Percentiles rank a stretch among this genome's conserved stretches.
Conservation (phyloP, 2,113 vertebrate genomes). For the Chionis minor region DNA sequence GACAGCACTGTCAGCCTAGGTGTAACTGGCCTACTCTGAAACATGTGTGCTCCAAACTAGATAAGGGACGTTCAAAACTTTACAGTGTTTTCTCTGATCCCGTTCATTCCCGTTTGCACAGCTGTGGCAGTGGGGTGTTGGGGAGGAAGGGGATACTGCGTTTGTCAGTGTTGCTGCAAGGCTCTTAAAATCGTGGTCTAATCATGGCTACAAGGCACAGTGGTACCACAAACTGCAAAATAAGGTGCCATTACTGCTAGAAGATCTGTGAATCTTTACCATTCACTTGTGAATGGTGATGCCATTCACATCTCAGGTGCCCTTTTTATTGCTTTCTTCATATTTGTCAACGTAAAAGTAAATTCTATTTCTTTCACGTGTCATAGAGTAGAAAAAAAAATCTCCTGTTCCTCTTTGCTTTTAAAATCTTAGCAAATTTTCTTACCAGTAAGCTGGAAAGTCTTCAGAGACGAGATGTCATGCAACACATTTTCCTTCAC, state of each 20-base stretch:
- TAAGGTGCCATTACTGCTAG: background rate
- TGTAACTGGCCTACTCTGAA: background rate
- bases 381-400: background rate
- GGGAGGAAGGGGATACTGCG: background rate
- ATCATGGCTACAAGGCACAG: background rate
- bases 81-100: background rate
- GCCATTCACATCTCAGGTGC: background rate
- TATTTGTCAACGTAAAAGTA: background rate
- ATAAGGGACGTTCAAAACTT: background rate
- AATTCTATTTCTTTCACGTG: background rate
- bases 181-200: background rate
- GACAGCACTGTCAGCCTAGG: background rate
- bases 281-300: background rate
- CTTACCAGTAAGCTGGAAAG: background rate
- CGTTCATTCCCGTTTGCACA: background rate
- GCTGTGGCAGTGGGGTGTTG: background rate
- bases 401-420: background rate
- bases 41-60: background rate
- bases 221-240: background rate
- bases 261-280: background rate
- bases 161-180: background rate
- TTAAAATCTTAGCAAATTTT: background rate
- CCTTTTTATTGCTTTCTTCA: background rate
- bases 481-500: background rate
- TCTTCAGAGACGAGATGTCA: accelerated